Conservation (phyloP, 2,113 vertebrate genomes). For the Hypocryptadius cinnamomeus region DNA sequence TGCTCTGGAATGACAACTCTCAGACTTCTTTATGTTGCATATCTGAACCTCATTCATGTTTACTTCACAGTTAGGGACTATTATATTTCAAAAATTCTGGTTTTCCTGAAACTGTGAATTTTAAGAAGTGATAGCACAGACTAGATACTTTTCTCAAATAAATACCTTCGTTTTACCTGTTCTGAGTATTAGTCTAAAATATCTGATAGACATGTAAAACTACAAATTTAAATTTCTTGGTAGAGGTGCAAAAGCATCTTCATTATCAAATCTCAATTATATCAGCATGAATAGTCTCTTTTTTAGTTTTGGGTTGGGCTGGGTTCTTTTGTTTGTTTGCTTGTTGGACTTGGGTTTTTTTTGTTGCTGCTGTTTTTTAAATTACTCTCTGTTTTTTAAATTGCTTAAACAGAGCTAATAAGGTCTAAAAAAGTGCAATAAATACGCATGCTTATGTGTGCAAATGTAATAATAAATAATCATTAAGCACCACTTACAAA, state of each 20-base stretch:
- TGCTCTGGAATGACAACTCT: neutral
- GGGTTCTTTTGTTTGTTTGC: neutral
- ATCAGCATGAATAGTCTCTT: neutral
- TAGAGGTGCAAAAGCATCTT: neutral
- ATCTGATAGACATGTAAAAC: neutral
- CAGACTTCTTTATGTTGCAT: neutral
- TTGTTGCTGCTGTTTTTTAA: neutral
- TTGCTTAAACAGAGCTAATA: neutral
- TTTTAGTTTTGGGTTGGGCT: neutral
- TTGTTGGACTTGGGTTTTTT: neutral
- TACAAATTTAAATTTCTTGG: neutral
- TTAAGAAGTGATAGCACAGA: neutral
- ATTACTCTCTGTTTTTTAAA: neutral
- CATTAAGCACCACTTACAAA: neutral
- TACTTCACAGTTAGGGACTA: neutral
- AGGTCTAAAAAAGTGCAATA: neutral
- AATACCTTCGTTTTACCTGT: neutral
- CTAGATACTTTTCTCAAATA: neutral
- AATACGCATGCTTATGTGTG: neutral
- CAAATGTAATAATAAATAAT: neutral
- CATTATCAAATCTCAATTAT: neutral
- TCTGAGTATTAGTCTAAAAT: neutral
- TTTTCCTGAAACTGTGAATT: neutral
- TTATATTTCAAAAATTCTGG: neutral
- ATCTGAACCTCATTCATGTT: neutral